Evolutionary conservation across 2,888 invertebrate species (phyloP).

Genomic region (Acrobasis consociella): DNA sequence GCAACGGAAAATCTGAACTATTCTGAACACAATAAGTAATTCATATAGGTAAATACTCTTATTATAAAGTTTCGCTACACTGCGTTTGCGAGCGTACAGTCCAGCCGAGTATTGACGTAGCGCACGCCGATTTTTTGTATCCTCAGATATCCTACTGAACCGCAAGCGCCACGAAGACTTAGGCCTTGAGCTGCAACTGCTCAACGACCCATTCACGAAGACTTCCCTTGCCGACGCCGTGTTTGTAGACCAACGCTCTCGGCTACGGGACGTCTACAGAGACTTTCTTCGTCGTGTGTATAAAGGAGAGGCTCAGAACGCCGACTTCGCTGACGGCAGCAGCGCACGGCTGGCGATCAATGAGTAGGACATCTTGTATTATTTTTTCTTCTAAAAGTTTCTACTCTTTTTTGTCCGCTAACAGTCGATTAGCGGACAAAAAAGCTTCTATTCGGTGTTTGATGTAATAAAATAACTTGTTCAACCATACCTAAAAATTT

Average conservation of each 20-base stretch:
- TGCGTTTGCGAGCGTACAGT: too few species aligned
- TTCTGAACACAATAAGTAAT: too few species aligned
- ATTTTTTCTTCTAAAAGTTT: background rate
- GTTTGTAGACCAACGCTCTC: constrained; percentile 81
- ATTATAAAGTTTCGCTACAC: too few species aligned
- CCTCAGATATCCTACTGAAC: constrained; percentile 58
- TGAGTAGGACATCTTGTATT: constrained; percentile 46
- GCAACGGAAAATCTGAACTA: too few species aligned
- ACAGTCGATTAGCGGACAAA: too few species aligned
- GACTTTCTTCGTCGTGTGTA: constrained; percentile 80
- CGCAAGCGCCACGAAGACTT: constrained; percentile 83
- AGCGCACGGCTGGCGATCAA: constrained; percentile 76
- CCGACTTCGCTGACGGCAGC: constrained; percentile 77
- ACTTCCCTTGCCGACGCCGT: constrained; percentile 82
- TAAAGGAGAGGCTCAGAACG: constrained; percentile 77
- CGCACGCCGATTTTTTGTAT: too few species aligned
- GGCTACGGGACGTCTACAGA: constrained; percentile 79
- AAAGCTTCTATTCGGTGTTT: too few species aligned
- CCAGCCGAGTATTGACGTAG: too few species aligned
- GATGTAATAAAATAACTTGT: too few species aligned
- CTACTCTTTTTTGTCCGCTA: too few species aligned
- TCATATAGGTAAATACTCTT: too few species aligned
- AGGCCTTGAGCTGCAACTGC: constrained; percentile 70
- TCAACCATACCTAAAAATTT: too few species aligned
- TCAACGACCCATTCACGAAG: constrained; percentile 55